Percentiles rank a stretch among this genome's conserved stretches.
phyloP scores from a whole-genome alignment of 2,113 vertebrate genomes.

The Callorhinus ursinus region DNA sequence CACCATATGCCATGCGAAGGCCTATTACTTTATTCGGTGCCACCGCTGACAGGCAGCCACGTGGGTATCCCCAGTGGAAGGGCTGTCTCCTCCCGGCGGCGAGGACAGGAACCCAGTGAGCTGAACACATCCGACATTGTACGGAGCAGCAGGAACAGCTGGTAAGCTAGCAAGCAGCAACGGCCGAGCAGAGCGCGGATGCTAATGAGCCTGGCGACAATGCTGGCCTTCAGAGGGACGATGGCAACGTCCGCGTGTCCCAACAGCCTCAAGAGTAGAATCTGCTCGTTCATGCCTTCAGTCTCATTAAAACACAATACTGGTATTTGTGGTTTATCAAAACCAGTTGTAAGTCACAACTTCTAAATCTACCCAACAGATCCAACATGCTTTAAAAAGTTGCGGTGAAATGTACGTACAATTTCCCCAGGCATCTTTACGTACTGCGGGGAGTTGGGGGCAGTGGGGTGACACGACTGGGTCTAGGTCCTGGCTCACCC shows the following conservation, averaged over 20 bases:
- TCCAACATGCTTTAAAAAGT: neutral
- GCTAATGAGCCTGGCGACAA: conserved; percentile 92
- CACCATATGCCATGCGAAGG: conserved; percentile 99
- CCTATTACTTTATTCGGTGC: conserved; percentile 93
- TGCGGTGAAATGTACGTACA: neutral
- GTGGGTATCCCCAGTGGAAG: conserved; percentile 92
- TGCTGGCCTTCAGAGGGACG: conserved; percentile 67
- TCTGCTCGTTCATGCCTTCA: conserved; percentile 69
- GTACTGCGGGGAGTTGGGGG: neutral
- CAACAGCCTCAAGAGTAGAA: conserved; percentile 45
- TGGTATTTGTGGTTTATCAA: conserved; percentile 53
- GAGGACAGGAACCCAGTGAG: conserved; percentile 91
- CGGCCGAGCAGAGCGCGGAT: conserved; percentile 86
- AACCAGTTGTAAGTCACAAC: conserved; percentile 47
- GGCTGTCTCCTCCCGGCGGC: conserved; percentile 85
- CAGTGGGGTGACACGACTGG: neutral
- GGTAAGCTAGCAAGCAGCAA: conserved; percentile 93
- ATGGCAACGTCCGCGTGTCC: conserved; percentile 58
- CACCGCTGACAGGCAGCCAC: conserved; percentile 93
- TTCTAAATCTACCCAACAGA: conserved; percentile 24
- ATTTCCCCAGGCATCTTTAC: neutral
- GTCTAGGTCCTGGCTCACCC: neutral
- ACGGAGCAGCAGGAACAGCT: conserved; percentile 97
- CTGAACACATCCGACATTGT: conserved; percentile 96
- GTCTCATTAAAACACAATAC: conserved; percentile 65